A percentile compares a stretch with the other conserved stretches of the same genome.
phyloP scores from a whole-genome alignment of 2,888 invertebrate genomes.

The Helicoverpa assulta region DNA sequence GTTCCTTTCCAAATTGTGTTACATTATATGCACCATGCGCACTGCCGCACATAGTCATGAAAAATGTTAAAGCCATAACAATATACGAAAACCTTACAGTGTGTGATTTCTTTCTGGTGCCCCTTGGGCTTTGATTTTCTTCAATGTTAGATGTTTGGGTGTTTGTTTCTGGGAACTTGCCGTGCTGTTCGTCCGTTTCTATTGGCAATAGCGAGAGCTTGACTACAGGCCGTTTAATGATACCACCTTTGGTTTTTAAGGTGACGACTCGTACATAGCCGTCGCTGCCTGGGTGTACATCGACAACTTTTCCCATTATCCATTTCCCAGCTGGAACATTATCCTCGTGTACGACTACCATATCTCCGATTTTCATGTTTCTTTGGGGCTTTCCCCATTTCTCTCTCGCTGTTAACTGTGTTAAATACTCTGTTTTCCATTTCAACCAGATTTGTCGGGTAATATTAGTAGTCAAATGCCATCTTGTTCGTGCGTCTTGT shows the following conservation, averaged over 20 bases:
- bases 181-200: too few relatives aligned
- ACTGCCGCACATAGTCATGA: too few relatives aligned
- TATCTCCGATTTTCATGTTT: not conserved
- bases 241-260: not conserved
- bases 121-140: too few relatives aligned
- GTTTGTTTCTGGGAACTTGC: too few relatives aligned
- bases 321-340: not conserved
- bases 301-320: conserved; percentile 3
- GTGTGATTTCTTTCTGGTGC: too few relatives aligned
- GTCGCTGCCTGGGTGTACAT: conserved; percentile 5
- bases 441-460: not conserved
- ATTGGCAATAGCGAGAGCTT: too few relatives aligned
- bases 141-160: too few relatives aligned
- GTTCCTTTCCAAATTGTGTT: too few relatives aligned
- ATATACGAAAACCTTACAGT: too few relatives aligned
- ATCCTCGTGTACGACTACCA: not conserved
- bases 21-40: too few relatives aligned
- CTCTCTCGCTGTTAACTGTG: not conserved
- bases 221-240: too few relatives aligned
- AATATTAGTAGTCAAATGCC: not conserved
- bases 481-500: conserved; percentile 2
- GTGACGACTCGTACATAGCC: not conserved
- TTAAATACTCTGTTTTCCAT: not conserved
- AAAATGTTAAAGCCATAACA: too few relatives aligned
- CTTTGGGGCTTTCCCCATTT: not conserved